Evolutionary conservation across 2,888 invertebrate species (phyloP), one percentile per base, ranked within the genome.

Genomic region (Phorcus lineatus): DNA sequence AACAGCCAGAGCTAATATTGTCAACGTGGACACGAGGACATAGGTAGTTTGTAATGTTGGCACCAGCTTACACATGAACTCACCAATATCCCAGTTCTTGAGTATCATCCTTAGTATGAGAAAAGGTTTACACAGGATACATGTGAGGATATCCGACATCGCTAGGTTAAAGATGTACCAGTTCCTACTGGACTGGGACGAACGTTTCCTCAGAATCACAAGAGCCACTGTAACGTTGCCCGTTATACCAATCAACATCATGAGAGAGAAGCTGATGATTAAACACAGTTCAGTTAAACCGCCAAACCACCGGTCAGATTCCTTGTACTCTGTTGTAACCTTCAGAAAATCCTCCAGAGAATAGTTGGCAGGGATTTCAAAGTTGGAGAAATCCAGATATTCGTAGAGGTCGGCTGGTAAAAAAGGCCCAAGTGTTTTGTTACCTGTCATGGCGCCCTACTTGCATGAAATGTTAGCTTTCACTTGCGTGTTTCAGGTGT

Each of bases 1-100:
- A 19, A 88, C 82, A 1, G 90, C 87, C 13, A 90, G 83, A 7
- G 87, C 88, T 9, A 88, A 85, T 19, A 88, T 82, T 13, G 87
- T 89, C 53, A 89, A 83, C 7, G 89, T 88, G 9, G 88, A 89
- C 28, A 88, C 87, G 55, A 88, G 86, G 54, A 90, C 89, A 70
- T 87, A 86, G 9, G 84, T 82, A 0, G 86, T 86, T 80, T 89
- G 88, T 9, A 90, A 54, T 62, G 84, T 82, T 1, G 90, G 88
- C 28, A 87, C 85, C 52, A 86, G 19, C n/a, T 85, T 82, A 66
- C 90, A 90, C 82, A 89, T 52, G 0, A 83, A 54, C 19, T 82
- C 84, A 0, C 90, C 90, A 9, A 89, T 77, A 28, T 81, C 82
- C 90, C 90, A 90, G 80, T 86, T 84, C 80, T 87, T 87, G 52